Conservation (phyloP, 2,797 vertebrate species). For the Tangara arthus region DNA sequence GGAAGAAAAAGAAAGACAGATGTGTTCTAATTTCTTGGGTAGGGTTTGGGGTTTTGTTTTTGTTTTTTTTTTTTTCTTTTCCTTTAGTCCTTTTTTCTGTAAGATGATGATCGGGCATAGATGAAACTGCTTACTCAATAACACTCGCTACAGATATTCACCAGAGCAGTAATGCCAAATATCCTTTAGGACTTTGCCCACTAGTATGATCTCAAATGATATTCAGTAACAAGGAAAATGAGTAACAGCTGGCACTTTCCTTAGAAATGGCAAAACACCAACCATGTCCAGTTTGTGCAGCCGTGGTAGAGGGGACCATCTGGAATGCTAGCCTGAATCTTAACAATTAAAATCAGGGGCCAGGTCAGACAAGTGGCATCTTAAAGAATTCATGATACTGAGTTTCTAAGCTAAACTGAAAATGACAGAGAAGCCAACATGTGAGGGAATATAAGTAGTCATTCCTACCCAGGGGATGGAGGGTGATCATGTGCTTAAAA, state of each 20-base stretch:
- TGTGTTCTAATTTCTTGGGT: conserved; percentile 57
- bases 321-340: conserved; percentile 42
- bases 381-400: conserved; percentile 51
- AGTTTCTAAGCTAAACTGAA: conserved; percentile 55
- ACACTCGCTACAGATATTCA: background rate
- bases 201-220: background rate
- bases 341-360: conserved; percentile 40
- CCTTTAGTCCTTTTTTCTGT: background rate
- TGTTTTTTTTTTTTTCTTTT: background rate
- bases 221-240: background rate
- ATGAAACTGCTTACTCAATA: conserved; percentile 25
- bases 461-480: background rate
- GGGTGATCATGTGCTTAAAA: background rate
- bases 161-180: conserved; percentile 13
- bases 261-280: conserved; percentile 1
- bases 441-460: background rate
- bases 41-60: background rate
- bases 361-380: conserved; percentile 29
- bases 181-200: conserved; percentile 33
- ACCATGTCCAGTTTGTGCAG: background rate
- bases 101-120: background rate
- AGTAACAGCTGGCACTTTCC: conserved; percentile 40
- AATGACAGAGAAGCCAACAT: conserved; percentile 47
- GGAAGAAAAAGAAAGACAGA: conserved; percentile 61
- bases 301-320: conserved; percentile 4